Evolutionary conservation across 2,113 vertebrate species (phyloP).

Genomic region (Periophthalmus modestus): DNA sequence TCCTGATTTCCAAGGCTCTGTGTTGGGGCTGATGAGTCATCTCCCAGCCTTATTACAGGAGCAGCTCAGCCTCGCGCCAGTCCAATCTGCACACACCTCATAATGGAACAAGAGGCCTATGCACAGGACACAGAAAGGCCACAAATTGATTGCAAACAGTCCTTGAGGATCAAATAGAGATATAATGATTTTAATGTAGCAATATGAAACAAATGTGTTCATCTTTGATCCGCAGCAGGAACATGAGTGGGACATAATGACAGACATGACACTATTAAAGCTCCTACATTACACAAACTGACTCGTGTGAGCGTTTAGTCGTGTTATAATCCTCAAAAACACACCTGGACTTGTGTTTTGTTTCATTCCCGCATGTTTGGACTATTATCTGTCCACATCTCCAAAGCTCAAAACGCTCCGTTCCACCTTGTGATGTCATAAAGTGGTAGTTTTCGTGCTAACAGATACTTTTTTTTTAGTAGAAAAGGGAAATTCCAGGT

Average conservation of each 20-base stretch:
- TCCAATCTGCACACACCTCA: slow-evolving; percentile 76
- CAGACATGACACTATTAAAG: neutral
- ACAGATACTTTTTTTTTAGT: too few relatives aligned
- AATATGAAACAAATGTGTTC: slow-evolving; percentile 5
- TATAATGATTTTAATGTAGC: slow-evolving; percentile 1
- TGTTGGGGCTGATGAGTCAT: slow-evolving; percentile 85
- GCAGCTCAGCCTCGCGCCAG: slow-evolving; percentile 76
- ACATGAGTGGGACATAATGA: neutral
- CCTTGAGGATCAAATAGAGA: slow-evolving; percentile 5
- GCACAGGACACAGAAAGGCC: slow-evolving; percentile 43
- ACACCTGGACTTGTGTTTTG: too few relatives aligned
- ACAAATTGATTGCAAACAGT: slow-evolving; percentile 42
- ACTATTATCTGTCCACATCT: too few relatives aligned
- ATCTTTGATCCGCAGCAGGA: neutral
- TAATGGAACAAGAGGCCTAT: slow-evolving; percentile 64
- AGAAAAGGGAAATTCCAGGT: too few relatives aligned
- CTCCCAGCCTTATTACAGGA: slow-evolving; percentile 79
- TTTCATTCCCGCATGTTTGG: too few relatives aligned
- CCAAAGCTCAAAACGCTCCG: too few relatives aligned
- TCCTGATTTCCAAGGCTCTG: slow-evolving; percentile 68
- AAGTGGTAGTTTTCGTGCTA: too few relatives aligned
- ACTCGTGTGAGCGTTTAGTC: too few relatives aligned
- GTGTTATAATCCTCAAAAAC: too few relatives aligned
- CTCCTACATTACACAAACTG: too few relatives aligned
- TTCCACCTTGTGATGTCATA: too few relatives aligned